A percentile compares a stretch with the other conserved stretches of the same genome.
phyloP scores from a whole-genome alignment of 2,888 invertebrate genomes.

The Sycophila texana region DNA sequence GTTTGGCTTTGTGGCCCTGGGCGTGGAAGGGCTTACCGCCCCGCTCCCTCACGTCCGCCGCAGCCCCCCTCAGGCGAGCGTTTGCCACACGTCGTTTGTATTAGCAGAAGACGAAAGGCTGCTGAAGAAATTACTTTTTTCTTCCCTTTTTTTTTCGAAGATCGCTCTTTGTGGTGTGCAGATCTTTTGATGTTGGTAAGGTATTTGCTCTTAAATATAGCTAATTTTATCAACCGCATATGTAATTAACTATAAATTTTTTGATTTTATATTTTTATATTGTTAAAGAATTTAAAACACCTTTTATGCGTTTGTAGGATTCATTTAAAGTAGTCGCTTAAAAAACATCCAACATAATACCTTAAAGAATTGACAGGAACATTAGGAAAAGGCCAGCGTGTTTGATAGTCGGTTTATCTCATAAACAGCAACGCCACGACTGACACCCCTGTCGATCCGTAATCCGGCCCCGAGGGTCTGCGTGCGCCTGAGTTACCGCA shows the following conservation, averaged over 20 bases:
- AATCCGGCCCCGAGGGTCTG: slow-evolving; percentile 73
- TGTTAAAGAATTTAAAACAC: no score
- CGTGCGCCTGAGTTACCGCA: slow-evolving; percentile 73
- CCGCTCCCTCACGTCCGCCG: slow-evolving; percentile 32
- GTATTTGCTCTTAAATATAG: no score
- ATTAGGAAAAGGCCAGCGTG: not conserved
- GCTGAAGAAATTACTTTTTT: not conserved
- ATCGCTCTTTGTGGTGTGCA: no score
- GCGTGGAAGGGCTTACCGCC: slow-evolving; percentile 31
- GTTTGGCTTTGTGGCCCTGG: slow-evolving; percentile 64
- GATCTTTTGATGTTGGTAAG: no score
- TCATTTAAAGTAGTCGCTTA: not conserved
- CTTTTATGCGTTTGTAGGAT: not conserved
- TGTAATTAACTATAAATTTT: no score
- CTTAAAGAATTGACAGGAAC: no score
- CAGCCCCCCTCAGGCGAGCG: not conserved
- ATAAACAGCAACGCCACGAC: slow-evolving; percentile 66
- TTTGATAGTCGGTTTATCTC: slow-evolving; percentile 68
- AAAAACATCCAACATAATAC: no score
- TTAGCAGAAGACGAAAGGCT: not conserved
- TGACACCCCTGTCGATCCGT: slow-evolving; percentile 44
- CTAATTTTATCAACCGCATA: no score
- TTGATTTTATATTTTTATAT: no score
- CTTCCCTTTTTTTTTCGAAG: not conserved
- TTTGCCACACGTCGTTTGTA: not conserved